Evolutionary conservation across 1,140 invertebrate genomes (phyloP), one percentile per base, ranked within the genome.

Genomic region (Aporrectodea caliginosa): DNA sequence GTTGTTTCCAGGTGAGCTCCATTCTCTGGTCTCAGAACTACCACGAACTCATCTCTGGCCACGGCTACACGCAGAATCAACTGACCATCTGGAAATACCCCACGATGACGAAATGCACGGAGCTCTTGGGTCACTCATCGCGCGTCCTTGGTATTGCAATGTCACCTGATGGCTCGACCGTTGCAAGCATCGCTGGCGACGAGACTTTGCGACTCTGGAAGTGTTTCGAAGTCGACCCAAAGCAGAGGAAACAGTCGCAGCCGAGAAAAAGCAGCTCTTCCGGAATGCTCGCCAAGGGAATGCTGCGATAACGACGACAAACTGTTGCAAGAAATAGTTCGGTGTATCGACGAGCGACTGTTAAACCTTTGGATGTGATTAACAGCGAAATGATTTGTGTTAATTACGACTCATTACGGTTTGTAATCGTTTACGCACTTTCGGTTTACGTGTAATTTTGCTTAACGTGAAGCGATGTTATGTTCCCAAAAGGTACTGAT

Each of bases 11-110:
- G 90, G 95, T 98, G 2, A 98, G 94, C 86, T 92, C 94, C 0
- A 88, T 99, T 69, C 88, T 97, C 0, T 99, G 97, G 95, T 96
- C 94, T n/a, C 92, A 92, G 2, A 92, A 93, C 76, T 97, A 98
- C 89, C 95, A 94, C 85, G 97, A 99, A 89, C 89, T 99, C 73
- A 92, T 98, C 31, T 97, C 96, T 1, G 94, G 94, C 12, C 97
- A 98, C 89, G 97, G 97, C 2, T 98, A 94, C 89, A 93, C 94
- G 2, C 93, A 98, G 85, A 95, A 98, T 90, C 95, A 98, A 87
- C 88, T 99, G 1, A 94, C 93, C 30, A 93, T 98, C 72, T 99
- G 96, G 96, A 98, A 97, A 88, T 98, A 98, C 87, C 96, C 96
- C 29, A 88, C 91, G 35, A 93, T 98, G 92, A 91, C 91, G 0